Percentiles rank a stretch among this genome's conserved stretches.
These are phyloP conservation scores for Turnix velox DNA, from an alignment of 2,113 vertebrate genomes.

Conservation along the genomic window DNA sequence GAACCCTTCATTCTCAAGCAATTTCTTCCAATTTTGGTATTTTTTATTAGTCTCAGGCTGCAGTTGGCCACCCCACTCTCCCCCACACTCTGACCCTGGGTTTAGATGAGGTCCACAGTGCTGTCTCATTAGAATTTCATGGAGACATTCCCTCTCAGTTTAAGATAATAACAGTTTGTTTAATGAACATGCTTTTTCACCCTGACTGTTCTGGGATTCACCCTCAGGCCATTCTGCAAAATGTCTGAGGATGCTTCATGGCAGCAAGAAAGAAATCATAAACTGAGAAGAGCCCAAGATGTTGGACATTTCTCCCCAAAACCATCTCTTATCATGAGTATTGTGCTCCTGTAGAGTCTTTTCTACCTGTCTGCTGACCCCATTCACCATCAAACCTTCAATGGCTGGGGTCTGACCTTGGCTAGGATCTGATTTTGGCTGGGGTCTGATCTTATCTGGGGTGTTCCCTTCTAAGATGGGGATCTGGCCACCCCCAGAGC, in stretches of 20 bases:
- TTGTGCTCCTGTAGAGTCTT: neutral
- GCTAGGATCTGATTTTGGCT: neutral
- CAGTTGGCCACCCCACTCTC: neutral
- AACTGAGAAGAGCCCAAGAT: neutral
- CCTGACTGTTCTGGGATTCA: neutral
- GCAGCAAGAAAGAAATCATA: neutral
- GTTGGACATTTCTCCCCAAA: neutral
- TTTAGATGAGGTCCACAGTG: neutral
- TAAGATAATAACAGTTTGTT: neutral
- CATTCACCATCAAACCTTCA: neutral
- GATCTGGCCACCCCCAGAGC: accelerated
- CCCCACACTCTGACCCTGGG: neutral
- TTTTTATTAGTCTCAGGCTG: neutral
- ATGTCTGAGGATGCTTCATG: neutral
- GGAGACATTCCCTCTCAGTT: neutral
- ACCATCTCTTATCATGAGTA: neutral
- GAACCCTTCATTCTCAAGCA: neutral
- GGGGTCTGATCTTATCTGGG: neutral
- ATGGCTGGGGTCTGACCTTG: neutral
- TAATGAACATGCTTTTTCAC: neutral
- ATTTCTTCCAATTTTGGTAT: neutral
- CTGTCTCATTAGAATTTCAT: neutral
- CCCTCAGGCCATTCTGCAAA: neutral
- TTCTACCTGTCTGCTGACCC: neutral
- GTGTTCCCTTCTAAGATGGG: neutral